Percentiles rank a stretch among this genome's conserved stretches.
Evolutionary conservation across 2,888 invertebrate genomes (phyloP).

Genomic region (Epinotia brunnichana): DNA sequence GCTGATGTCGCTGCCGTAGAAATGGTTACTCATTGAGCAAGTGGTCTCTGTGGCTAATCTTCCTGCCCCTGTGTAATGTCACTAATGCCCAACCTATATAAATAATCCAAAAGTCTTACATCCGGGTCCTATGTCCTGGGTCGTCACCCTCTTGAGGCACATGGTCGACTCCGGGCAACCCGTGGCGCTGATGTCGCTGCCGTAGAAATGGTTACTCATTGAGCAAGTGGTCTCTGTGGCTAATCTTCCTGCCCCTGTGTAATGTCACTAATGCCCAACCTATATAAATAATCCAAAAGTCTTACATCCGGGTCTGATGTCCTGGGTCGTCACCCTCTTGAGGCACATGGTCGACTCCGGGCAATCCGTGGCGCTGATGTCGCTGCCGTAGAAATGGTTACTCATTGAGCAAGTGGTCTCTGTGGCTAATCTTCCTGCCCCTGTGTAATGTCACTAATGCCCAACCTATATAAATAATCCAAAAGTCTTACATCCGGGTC

Average conservation of each 20-base stretch:
- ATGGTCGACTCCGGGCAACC: slow-evolving; percentile 90
- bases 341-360: slow-evolving; percentile 91
- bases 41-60: background rate
- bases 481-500: background rate
- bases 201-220: slow-evolving; percentile 89
- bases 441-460: no score
- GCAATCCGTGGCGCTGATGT: slow-evolving; percentile 86
- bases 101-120: slow-evolving; percentile 63
- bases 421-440: no score
- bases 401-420: slow-evolving; percentile 72
- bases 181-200: slow-evolving; percentile 83
- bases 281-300: no score
- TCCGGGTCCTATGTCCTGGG: slow-evolving; percentile 84
- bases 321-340: slow-evolving; percentile 85
- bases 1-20: slow-evolving; percentile 51
- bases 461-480: no score
- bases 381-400: slow-evolving; percentile 87
- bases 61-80: background rate
- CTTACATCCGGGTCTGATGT: slow-evolving; percentile 66
- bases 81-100: background rate
- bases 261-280: no score
- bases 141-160: slow-evolving; percentile 88
- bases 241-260: no score
- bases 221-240: background rate
- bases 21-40: slow-evolving; percentile 54